Base-by-base conservation (phyloP, 2,113 vertebrate species). In the Melanostigma gelatinosum region DNA sequence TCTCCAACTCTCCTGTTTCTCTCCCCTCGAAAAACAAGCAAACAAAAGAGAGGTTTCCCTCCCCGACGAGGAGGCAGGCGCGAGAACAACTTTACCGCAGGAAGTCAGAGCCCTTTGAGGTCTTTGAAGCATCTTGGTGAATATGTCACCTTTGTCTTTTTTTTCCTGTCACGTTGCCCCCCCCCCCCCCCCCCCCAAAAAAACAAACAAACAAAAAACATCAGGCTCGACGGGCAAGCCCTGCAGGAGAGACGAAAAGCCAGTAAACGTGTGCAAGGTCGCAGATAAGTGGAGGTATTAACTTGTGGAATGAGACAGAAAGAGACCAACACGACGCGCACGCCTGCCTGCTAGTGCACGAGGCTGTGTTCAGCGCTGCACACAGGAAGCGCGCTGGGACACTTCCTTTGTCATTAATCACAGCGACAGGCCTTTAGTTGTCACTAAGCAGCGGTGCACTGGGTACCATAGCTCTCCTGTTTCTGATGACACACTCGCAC, bases 391-490 rank as follows among this genome's bases (percentile, higher is more conserved):
- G 88, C 60, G 74, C 89, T 62, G 85, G 84, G 75, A 85, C 84
- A 78, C 87, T 90, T 92, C 86, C 88, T 85, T 63, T 58, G 81
- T 91, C 93, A 93, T 95, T 94, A 94, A 95, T 95, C 94, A 95
- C 85, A 81, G 52, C 91, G 92, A 93, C 94, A 93, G 87, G 90
- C 88, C 88, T 91, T 94, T 94, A 93, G 92, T 93, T 94, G 93
- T 94, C 92, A 93, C 75, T 92, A 87, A 94, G 91, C 92, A 92
- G 93, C 88, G 92, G 92, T 91, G 86, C 75, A 81, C 85, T 27
- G 62, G 87, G 70, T 84, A 93, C 91, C 94, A 93, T 94, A 91
- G 91, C 87, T 87, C 82, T 75, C 90, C 91, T 90, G 85, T 92
- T 89, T 58, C 74, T 82, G 72, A 82, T 84, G 32, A 62, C 57